These are phyloP conservation scores for Danio albolineatus DNA, from an alignment of 2,797 vertebrate species.

Conservation along the genomic window DNA sequence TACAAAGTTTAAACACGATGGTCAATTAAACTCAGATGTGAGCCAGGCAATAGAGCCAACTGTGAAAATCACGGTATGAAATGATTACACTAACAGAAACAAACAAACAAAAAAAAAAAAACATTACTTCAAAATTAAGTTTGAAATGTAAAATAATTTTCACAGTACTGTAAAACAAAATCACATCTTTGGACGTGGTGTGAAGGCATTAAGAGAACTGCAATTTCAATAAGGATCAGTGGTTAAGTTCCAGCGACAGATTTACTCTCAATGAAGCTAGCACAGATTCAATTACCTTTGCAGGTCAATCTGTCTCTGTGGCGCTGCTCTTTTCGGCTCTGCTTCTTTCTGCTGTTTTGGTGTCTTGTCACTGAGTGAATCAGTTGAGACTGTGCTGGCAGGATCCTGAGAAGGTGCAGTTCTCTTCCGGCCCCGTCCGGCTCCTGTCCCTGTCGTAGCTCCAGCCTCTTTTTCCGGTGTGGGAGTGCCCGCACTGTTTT, in stretches of 20 bases:
- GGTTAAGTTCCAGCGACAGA: neutral
- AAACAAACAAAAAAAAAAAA: no score
- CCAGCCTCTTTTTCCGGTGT: slow-evolving; percentile 81
- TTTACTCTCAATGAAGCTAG: neutral
- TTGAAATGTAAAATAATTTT: neutral
- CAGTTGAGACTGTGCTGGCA: slow-evolving; percentile 77
- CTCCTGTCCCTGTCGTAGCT: slow-evolving; percentile 79
- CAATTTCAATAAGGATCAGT: neutral
- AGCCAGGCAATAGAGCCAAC: no score
- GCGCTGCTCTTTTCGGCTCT: slow-evolving; percentile 88
- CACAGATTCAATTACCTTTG: slow-evolving; percentile 84
- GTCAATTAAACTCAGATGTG: no score
- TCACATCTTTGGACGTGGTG: neutral
- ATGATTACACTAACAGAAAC: neutral
- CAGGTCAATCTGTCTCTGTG: slow-evolving; percentile 96
- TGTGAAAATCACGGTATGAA: no score
- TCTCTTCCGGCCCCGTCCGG: slow-evolving; percentile 91
- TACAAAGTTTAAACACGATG: no score
- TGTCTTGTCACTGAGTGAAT: slow-evolving; percentile 92
- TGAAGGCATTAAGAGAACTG: neutral
- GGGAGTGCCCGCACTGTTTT: slow-evolving; percentile 75
- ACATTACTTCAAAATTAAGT: neutral
- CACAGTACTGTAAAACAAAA: neutral
- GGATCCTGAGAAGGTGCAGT: slow-evolving; percentile 81
- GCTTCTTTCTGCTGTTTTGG: slow-evolving; percentile 89